Percentiles rank a stretch among this genome's conserved stretches.
phyloP scores from a whole-genome alignment of 2,113 vertebrate species.

The Mungos mungo region DNA sequence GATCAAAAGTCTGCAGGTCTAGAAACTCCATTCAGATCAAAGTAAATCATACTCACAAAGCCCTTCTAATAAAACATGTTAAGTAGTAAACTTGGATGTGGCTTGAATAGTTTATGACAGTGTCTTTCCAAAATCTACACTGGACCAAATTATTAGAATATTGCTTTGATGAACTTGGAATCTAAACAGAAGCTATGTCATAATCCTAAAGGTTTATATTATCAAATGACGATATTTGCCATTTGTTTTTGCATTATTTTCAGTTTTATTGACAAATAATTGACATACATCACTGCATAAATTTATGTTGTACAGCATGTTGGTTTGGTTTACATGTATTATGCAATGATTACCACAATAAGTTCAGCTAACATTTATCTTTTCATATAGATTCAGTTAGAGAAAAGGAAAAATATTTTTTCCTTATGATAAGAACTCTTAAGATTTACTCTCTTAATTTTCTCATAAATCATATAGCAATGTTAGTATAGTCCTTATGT shows the following conservation, averaged over 20 bases:
- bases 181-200: constrained; percentile 16
- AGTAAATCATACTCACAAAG: background rate
- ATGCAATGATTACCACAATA: background rate
- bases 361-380: background rate
- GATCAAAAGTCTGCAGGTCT: background rate
- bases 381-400: background rate
- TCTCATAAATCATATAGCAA: background rate
- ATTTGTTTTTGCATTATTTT: background rate
- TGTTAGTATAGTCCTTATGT: background rate
- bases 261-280: background rate
- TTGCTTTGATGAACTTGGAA: background rate
- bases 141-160: background rate
- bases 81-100: background rate
- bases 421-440: background rate
- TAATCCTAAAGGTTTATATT: background rate
- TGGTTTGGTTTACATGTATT: background rate
- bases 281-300: background rate
- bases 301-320: background rate
- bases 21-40: background rate
- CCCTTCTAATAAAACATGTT: background rate
- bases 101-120: background rate
- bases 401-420: background rate
- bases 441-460: background rate
- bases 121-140: constrained; percentile 25
- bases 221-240: background rate